Conservation (phyloP, 2,113 vertebrate species). For the Rallus limicola region DNA sequence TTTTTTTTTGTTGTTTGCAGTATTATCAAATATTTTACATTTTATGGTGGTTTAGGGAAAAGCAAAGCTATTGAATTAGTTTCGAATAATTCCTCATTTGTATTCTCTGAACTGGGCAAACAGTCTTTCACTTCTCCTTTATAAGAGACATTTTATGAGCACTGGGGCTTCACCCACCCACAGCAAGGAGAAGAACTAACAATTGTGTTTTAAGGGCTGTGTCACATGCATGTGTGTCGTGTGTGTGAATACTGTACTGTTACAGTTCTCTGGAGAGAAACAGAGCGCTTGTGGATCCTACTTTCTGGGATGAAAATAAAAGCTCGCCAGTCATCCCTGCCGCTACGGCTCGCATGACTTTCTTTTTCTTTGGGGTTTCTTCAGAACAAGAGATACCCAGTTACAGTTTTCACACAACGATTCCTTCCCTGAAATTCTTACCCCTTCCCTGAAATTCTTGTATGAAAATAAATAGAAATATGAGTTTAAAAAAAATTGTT, state of each 20-base stretch:
- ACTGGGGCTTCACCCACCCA: slow-evolving; percentile 25
- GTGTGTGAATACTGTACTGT: slow-evolving; percentile 39
- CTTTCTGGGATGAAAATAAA: slow-evolving; percentile 21
- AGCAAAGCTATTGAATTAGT: slow-evolving; percentile 39
- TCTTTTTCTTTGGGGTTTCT: not conserved
- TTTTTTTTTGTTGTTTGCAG: not conserved
- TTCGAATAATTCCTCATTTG: slow-evolving; percentile 50
- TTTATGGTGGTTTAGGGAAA: not conserved
- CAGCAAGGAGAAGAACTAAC: slow-evolving; percentile 47
- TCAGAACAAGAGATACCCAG: not conserved
- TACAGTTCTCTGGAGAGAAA: slow-evolving; percentile 22
- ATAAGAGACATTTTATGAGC: slow-evolving; percentile 11
- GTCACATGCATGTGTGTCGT: slow-evolving; percentile 2
- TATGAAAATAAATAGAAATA: not conserved
- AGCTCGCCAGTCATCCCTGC: not conserved
- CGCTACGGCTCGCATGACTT: not conserved
- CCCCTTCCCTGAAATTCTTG: not conserved
- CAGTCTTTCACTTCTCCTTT: slow-evolving; percentile 19
- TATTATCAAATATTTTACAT: not conserved
- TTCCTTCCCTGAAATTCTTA: not conserved
- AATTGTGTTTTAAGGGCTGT: slow-evolving; percentile 45
- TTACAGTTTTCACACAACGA: not conserved
- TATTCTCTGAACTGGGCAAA: slow-evolving; percentile 36
- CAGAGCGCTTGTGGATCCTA: not conserved
- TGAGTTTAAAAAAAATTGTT: not conserved